A percentile compares a stretch with the other conserved stretches of the same genome.
These are phyloP conservation scores for Enteromius argenteus DNA, from an alignment of 2,797 vertebrate genomes.

Conservation along the genomic window DNA sequence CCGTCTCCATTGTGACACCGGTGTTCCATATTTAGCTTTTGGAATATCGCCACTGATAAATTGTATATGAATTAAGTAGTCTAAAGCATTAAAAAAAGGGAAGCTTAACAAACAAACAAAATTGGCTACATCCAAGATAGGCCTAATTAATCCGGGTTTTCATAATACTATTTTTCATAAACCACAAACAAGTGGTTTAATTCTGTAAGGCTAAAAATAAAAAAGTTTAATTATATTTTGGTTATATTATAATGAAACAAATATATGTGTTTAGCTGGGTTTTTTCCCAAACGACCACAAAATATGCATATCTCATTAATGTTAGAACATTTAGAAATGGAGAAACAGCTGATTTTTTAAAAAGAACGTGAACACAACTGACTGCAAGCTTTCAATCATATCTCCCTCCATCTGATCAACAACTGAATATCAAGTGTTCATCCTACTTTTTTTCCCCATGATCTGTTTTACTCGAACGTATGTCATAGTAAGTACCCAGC, in stretches of 20 bases:
- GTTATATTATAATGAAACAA: neutral
- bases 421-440: neutral
- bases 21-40: slow-evolving; percentile 35
- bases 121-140: neutral
- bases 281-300: neutral
- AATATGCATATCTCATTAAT: neutral
- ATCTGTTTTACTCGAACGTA: neutral
- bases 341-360: neutral
- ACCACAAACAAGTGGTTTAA: neutral
- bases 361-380: neutral
- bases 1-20: no score
- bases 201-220: neutral
- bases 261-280: no score
- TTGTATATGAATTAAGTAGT: neutral
- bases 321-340: neutral
- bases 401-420: neutral
- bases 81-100: neutral
- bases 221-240: neutral
- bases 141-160: neutral
- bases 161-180: neutral
- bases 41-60: slow-evolving; percentile 32
- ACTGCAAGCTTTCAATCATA: neutral
- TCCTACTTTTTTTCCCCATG: neutral
- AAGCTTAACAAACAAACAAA: neutral
- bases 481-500: neutral